A percentile compares a stretch with the other conserved stretches of the same genome.
Conservation (phyloP, 2,888 invertebrate species). For the Macrophya alboannulata region DNA sequence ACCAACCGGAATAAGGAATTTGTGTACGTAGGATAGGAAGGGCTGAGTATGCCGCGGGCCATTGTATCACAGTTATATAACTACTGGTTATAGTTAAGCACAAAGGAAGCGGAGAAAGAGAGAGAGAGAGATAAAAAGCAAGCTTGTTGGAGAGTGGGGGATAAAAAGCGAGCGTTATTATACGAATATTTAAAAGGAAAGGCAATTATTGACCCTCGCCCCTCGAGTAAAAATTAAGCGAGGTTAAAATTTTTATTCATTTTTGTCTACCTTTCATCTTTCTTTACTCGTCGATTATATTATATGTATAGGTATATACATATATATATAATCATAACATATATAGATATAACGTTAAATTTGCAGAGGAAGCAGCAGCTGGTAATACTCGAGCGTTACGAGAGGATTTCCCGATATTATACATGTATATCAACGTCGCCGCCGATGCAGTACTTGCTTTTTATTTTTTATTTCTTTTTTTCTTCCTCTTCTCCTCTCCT, state of each 20-base stretch:
- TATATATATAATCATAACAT: background rate
- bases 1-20: constrained; percentile 3
- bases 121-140: background rate
- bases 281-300: constrained; percentile 30
- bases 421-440: background rate
- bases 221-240: constrained; percentile 30
- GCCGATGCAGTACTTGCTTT: background rate
- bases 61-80: constrained; percentile 33
- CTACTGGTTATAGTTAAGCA: background rate
- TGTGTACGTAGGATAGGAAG: background rate
- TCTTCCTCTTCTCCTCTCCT: background rate
- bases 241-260: constrained; percentile 24
- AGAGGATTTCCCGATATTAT: background rate
- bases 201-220: constrained; percentile 42
- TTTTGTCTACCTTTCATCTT: constrained; percentile 45
- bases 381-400: background rate
- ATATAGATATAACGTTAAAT: background rate
- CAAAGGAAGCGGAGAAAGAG: background rate
- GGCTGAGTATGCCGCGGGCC: background rate
- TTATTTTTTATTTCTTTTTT: background rate
- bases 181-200: constrained; percentile 38
- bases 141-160: background rate
- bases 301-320: background rate
- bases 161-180: constrained; percentile 20
- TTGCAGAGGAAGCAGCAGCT: constrained; percentile 32